Percentiles rank a stretch among this genome's conserved stretches.
Conservation (phyloP, 2,797 vertebrate genomes). For the Jordanella pulchra region DNA sequence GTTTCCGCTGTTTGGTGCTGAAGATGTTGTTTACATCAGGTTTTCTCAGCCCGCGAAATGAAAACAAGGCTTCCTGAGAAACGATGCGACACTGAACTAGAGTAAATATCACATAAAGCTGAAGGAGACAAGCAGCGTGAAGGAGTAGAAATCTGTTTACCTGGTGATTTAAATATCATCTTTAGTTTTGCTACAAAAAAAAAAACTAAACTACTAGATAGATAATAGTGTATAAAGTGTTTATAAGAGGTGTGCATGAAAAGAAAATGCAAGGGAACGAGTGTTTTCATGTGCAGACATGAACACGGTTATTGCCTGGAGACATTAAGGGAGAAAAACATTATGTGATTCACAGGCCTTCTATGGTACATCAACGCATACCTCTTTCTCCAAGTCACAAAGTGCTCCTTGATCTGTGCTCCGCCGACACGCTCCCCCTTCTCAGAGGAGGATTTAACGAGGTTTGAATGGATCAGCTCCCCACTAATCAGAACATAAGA, state of each 20-base stretch:
- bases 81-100: conserved; percentile 2
- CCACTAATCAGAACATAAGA: conserved; percentile 60
- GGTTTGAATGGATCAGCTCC: conserved; percentile 57
- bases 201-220: conserved; percentile 5
- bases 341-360: conserved; percentile 77
- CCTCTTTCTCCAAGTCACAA: conserved; percentile 66
- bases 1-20: conserved; percentile 6
- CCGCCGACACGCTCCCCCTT: conserved; percentile 16
- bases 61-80: conserved; percentile 31
- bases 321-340: conserved; percentile 78
- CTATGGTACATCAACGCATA: conserved; percentile 75
- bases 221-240: conserved; percentile 38
- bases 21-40: not conserved
- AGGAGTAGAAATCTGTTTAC: not conserved
- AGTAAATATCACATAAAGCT: conserved; percentile 10
- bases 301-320: conserved; percentile 64
- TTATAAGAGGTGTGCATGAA: conserved; percentile 46
- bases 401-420: conserved; percentile 56
- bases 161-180: not conserved
- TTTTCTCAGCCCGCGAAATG: conserved; percentile 28
- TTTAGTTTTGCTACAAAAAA: not conserved
- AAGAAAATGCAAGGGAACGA: conserved; percentile 31
- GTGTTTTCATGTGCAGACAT: conserved; percentile 67
- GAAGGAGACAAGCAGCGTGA: conserved; percentile 23
- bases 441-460: conserved; percentile 39